Evolutionary conservation across 2,797 vertebrate species (phyloP), one percentile per base, ranked within the genome.

Genomic region (Capromys pilorides): DNA sequence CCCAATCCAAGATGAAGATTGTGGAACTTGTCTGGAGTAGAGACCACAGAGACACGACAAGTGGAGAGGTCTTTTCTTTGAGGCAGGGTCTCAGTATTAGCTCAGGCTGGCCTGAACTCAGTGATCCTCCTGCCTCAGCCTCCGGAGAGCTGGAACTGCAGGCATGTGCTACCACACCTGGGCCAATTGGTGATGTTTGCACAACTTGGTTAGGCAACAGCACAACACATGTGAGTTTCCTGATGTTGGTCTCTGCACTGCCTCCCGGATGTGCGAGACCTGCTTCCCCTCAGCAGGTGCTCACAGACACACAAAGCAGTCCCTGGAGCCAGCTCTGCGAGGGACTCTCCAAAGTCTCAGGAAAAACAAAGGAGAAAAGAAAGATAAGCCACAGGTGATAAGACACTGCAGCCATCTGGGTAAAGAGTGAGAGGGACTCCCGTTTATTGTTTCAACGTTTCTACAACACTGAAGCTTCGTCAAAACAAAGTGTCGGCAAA

Each of bases 141-240:
- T 19, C 33, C 33, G 1, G 6, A 36, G n/a, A 19, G n/a, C 33
- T 69, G 33, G 6, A 19, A 36, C n/a, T 21, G 3, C 33, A 69
- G 66, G 33, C 18, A 3, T n/a, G n/a, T 2, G 16, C 66, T 8
- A 21, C n/a, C 33, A 19, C 6, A 18, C 33, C 66, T 6, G 3
- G 66, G 33, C 95, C 91, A 94, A 91, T 54, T 59, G 92, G 59
- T 26, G 80, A 80, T 75, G 83, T 94, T 88, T 86, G 83, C 88
- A 61, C 78, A 86, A n/a, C 49, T 89, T 81, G 97, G 94, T 96
- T 94, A 96, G 96, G 94, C 95, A 96, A 94, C 66, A 54, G 78
- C 18, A 78, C 88, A 88, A 64, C 95, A 86, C 81, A 61, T 92
- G 95, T 61, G 96, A 92, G 91, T 96, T 92, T 93, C 59, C 83